A percentile compares a stretch with the other conserved stretches of the same genome.
Evolutionary conservation across 2,888 invertebrate genomes (phyloP).

Genomic region (Drosophila basisetae): DNA sequence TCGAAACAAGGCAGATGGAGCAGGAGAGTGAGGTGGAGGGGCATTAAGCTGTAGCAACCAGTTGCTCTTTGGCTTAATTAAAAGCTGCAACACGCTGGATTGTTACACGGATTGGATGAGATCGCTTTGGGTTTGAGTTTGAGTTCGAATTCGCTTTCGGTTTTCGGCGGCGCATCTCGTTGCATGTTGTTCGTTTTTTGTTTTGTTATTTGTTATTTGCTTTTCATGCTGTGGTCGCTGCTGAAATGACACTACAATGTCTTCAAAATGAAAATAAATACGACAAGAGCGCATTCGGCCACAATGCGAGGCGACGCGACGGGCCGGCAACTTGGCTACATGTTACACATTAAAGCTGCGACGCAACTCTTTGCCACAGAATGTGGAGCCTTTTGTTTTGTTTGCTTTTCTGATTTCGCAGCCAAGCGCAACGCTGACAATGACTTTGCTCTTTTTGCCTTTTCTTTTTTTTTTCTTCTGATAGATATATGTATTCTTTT

Average conservation of each 20-base stretch:
- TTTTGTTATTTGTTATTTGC: slow-evolving; percentile 60
- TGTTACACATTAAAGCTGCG: slow-evolving; percentile 77
- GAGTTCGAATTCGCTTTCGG: slow-evolving; percentile 18
- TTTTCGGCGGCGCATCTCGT: slow-evolving; percentile 40
- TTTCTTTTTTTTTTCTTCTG: slow-evolving; percentile 25
- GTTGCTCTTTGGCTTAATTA: slow-evolving; percentile 81
- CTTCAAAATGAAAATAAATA: slow-evolving; percentile 83
- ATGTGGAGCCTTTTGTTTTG: slow-evolving; percentile 69
- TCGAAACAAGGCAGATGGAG: neutral
- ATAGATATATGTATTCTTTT: slow-evolving; percentile 6
- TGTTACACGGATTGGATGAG: slow-evolving; percentile 75
- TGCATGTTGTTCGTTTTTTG: slow-evolving; percentile 19
- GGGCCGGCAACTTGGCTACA: slow-evolving; percentile 61
- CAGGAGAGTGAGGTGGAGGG: neutral
- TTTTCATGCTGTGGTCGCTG: slow-evolving; percentile 74
- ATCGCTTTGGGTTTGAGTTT: slow-evolving; percentile 16
- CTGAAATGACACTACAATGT: slow-evolving; percentile 82
- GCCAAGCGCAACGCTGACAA: slow-evolving; percentile 82
- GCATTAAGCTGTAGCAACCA: slow-evolving; percentile 58
- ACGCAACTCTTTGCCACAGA: slow-evolving; percentile 49
- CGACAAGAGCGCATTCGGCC: slow-evolving; percentile 48
- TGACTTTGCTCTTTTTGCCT: slow-evolving; percentile 77
- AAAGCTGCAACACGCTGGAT: slow-evolving; percentile 77
- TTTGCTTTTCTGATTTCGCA: slow-evolving; percentile 78
- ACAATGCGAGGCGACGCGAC: slow-evolving; percentile 39